Conservation (phyloP, 2,113 vertebrate genomes). For the Macquaria australasica region DNA sequence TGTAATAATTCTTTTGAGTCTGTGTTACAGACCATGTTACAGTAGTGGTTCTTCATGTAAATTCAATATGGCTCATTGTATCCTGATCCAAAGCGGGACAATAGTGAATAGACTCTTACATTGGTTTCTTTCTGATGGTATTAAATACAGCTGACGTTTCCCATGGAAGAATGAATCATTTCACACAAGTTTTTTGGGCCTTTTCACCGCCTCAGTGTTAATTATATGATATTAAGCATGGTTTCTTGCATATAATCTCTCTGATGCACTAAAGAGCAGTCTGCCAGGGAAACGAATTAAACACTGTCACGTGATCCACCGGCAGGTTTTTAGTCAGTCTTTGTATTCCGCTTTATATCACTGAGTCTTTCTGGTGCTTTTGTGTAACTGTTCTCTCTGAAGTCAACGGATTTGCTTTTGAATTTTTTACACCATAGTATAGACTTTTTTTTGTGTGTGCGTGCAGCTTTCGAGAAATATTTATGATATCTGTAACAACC, state of each 20-base stretch:
- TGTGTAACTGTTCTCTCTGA: constrained; percentile 40
- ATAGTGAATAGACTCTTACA: constrained; percentile 36
- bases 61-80: not conserved
- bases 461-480: not conserved
- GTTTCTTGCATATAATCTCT: constrained; percentile 83
- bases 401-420: constrained; percentile 34
- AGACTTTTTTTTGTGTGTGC: not conserved
- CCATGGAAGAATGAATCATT: constrained; percentile 74
- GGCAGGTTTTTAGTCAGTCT: constrained; percentile 49
- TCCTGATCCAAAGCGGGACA: constrained; percentile 5
- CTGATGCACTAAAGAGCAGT: constrained; percentile 63
- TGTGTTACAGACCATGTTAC: not conserved
- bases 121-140: constrained; percentile 51
- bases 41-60: not conserved
- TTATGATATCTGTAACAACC: constrained; percentile 9
- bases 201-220: constrained; percentile 71
- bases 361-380: constrained; percentile 36
- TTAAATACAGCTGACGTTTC: constrained; percentile 76
- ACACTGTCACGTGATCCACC: constrained; percentile 69
- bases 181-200: constrained; percentile 64
- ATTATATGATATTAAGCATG: constrained; percentile 84
- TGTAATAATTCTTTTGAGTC: not conserved
- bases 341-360: constrained; percentile 63
- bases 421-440: not conserved
- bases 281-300: constrained; percentile 78